A percentile compares a stretch with the other conserved stretches of the same genome.
Evolutionary conservation across 2,797 vertebrate genomes (phyloP).

Genomic region (Urophycis tenuis): DNA sequence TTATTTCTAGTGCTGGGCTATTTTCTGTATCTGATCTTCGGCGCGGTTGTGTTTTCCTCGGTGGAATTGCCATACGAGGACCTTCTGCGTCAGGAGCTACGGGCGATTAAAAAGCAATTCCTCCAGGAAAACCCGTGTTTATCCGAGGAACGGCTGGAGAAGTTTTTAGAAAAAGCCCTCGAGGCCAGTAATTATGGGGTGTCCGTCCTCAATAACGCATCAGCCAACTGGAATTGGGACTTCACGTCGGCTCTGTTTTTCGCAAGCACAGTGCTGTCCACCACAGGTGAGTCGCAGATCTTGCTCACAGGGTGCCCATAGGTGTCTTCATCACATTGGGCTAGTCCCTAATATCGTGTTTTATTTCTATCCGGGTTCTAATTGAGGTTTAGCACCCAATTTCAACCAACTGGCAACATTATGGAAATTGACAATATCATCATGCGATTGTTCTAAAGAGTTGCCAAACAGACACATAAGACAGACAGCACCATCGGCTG

Average conservation of each 20-base stretch:
- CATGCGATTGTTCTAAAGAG: background rate
- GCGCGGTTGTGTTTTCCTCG: slow-evolving; percentile 89
- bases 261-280: slow-evolving; percentile 92
- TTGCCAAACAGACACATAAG: background rate
- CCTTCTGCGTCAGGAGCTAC: slow-evolving; percentile 83
- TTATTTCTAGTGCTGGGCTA: slow-evolving; percentile 81
- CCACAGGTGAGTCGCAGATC: slow-evolving; percentile 77
- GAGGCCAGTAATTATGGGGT: slow-evolving; percentile 94
- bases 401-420: background rate
- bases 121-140: slow-evolving; percentile 84
- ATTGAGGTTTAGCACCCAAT: background rate
- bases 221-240: slow-evolving; percentile 95
- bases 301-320: background rate
- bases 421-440: background rate
- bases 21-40: slow-evolving; percentile 85
- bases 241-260: slow-evolving; percentile 96
- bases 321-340: background rate
- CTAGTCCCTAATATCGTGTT: background rate
- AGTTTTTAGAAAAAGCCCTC: slow-evolving; percentile 81
- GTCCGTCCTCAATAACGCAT: slow-evolving; percentile 88
- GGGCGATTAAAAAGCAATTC: slow-evolving; percentile 80
- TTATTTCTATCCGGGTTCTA: background rate
- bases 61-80: slow-evolving; percentile 93
- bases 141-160: slow-evolving; percentile 82
- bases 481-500: background rate